Evolutionary conservation across 1,140 invertebrate genomes (phyloP).

Genomic region (Lamellibrachia luymesi): DNA sequence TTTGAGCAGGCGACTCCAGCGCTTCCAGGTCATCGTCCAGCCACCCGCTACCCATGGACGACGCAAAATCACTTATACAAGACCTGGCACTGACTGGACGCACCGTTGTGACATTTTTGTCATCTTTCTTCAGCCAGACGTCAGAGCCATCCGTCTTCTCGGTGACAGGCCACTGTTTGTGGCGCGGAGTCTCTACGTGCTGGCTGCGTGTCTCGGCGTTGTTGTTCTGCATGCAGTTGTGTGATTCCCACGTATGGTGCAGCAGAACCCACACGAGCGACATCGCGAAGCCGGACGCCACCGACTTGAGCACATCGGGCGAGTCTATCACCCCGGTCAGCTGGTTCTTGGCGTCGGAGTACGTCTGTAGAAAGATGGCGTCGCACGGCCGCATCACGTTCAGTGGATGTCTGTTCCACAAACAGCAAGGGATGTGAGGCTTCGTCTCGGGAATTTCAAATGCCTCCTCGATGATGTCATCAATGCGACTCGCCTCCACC

Average conservation of each 20-base stretch:
- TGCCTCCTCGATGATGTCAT: conserved; percentile 57
- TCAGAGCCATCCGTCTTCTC: conserved; percentile 17
- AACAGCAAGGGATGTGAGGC: conserved; percentile 24
- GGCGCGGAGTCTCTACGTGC: not conserved
- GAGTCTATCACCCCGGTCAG: conserved; percentile 60
- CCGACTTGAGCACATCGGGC: conserved; percentile 51
- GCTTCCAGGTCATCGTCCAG: conserved; percentile 41
- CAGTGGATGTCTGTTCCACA: conserved; percentile 48
- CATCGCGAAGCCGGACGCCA: conserved; percentile 54
- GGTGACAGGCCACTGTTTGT: not conserved
- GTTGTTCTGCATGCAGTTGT: not conserved
- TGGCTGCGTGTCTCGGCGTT: not conserved
- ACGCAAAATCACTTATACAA: not conserved
- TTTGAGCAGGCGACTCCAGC: not conserved
- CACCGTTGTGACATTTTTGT: not conserved
- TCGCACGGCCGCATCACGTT: conserved; percentile 52
- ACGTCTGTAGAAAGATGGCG: conserved; percentile 46
- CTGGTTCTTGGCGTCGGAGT: conserved; percentile 60
- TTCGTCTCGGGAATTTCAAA: conserved; percentile 44
- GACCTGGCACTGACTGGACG: not conserved
- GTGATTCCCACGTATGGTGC: conserved; percentile 2
- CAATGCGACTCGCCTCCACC: conserved; percentile 59
- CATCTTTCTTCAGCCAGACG: conserved; percentile 8
- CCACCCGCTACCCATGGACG: conserved; percentile 27
- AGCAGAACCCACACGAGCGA: conserved; percentile 57